A percentile compares a stretch with the other conserved stretches of the same genome.
phyloP scores from a whole-genome alignment of 2,113 vertebrate species.

The Indicator maculatus region DNA sequence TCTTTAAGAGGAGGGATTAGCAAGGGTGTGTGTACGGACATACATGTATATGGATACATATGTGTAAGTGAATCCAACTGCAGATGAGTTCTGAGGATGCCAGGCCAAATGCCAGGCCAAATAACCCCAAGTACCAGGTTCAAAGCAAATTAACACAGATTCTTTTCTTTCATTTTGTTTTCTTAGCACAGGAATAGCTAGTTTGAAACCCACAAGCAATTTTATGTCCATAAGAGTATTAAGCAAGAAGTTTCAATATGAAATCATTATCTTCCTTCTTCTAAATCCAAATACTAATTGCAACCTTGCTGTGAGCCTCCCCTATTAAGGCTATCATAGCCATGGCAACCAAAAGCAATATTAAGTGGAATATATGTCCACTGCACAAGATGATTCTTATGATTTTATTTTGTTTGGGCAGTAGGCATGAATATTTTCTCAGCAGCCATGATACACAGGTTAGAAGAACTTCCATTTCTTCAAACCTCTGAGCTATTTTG shows the following conservation, averaged over 20 bases:
- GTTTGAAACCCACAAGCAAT: slow-evolving; percentile 56
- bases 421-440: slow-evolving; percentile 12
- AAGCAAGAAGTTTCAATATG: slow-evolving; percentile 73
- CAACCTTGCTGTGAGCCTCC: slow-evolving; percentile 77
- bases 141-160: slow-evolving; percentile 24
- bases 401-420: slow-evolving; percentile 7
- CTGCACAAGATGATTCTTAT: not conserved
- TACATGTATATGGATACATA: rapidly evolving
- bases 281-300: slow-evolving; percentile 82
- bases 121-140: not conserved
- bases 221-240: slow-evolving; percentile 70
- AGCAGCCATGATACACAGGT: slow-evolving; percentile 23
- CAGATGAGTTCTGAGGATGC: not conserved
- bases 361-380: slow-evolving; percentile 50
- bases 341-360: slow-evolving; percentile 74
- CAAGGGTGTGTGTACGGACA: rapidly evolving
- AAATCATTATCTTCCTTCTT: slow-evolving; percentile 78
- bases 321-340: slow-evolving; percentile 74
- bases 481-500: slow-evolving; percentile 53
- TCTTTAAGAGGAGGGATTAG: not conserved
- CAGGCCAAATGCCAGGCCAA: not conserved
- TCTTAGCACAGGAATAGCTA: slow-evolving; percentile 50
- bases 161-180: not conserved
- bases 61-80: not conserved
- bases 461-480: slow-evolving; percentile 31